A percentile compares a stretch with the other conserved stretches of the same genome.
These are phyloP conservation scores for Drosophila cracens DNA, from an alignment of 2,888 invertebrate species.

Conservation along the genomic window DNA sequence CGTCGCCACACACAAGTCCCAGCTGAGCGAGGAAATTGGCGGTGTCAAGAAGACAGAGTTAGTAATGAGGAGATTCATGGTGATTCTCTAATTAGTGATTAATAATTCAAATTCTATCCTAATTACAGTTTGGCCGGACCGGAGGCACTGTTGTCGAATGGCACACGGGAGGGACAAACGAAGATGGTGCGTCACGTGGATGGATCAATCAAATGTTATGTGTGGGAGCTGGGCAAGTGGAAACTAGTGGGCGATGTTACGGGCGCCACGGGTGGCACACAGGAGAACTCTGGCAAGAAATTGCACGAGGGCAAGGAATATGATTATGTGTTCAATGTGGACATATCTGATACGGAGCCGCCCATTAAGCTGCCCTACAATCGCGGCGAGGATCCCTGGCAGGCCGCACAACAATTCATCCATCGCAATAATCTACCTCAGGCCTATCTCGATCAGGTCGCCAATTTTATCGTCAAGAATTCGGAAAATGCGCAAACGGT, in stretches of 20 bases:
- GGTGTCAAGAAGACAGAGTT: slow-evolving; percentile 94
- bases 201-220: slow-evolving; percentile 91
- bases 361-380: slow-evolving; percentile 97
- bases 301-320: slow-evolving; percentile 95
- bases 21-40: slow-evolving; percentile 90
- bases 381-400: slow-evolving; percentile 95
- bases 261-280: slow-evolving; percentile 90
- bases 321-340: slow-evolving; percentile 98
- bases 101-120: neutral
- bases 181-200: slow-evolving; percentile 91
- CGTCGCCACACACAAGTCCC: slow-evolving; percentile 88
- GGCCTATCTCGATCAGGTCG: slow-evolving; percentile 95
- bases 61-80: slow-evolving; percentile 74
- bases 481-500: slow-evolving; percentile 83
- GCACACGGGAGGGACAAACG: slow-evolving; percentile 92
- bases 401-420: slow-evolving; percentile 95
- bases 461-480: slow-evolving; percentile 95
- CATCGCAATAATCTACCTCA: slow-evolving; percentile 93
- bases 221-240: slow-evolving; percentile 92
- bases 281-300: slow-evolving; percentile 90
- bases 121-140: slow-evolving; percentile 90
- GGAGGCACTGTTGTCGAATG: slow-evolving; percentile 91
- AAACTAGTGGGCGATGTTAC: slow-evolving; percentile 95
- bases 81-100: neutral
- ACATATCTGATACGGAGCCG: slow-evolving; percentile 95